Evolutionary conservation across 2,888 invertebrate genomes (phyloP), one percentile per base, ranked within the genome.

Genomic region (Apamea epomidion): DNA sequence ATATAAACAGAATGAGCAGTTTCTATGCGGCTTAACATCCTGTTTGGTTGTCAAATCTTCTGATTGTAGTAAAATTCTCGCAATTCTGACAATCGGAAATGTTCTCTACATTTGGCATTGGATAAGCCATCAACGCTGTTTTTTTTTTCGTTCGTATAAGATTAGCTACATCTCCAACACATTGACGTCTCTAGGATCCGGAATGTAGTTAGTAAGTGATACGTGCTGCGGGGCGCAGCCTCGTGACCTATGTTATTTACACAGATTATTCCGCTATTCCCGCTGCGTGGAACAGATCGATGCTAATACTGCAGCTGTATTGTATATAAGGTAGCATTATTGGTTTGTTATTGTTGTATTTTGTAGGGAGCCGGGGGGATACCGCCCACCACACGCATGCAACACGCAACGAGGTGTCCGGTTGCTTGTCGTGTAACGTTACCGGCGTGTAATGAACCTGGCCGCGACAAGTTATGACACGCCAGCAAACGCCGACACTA

Each of bases 381-480:
- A 89, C 91, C 91, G 91, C 90, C 89, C 90, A 91, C 91, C 92
- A 90, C 91, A 91, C 92, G 92, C 94, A 93, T 91, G 92, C 93
- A 91, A 92, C 94, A 94, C 93, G 95, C 94, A 92, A 92, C 92
- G 89, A 89, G 93, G 96, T 95, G 95, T 96, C 95, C 91, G 94
- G 93, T 96, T 95, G 92, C 96, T 92, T 93, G 92, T 94, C 94
- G 92, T 92, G 92, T 93, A 91, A 90, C 93, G 91, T 95, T 93
- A 93, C 94, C 91, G 90, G 88, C 93, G 92, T 93, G 94, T 93
- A 94, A 92, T 94, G 91, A 93, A 92, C 93, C 94, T 92, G 93
- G 92, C 90, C 90, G 88, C 91, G 93, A 94, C 95, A 93, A 94
- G 94, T 95, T 95, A 95, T 95, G 95, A 96, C 96, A 95, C 92